A percentile compares a stretch with the other conserved stretches of the same genome.
Evolutionary conservation across 2,797 vertebrate genomes (phyloP).

Genomic region (Cynodonichthys magdalenae): DNA sequence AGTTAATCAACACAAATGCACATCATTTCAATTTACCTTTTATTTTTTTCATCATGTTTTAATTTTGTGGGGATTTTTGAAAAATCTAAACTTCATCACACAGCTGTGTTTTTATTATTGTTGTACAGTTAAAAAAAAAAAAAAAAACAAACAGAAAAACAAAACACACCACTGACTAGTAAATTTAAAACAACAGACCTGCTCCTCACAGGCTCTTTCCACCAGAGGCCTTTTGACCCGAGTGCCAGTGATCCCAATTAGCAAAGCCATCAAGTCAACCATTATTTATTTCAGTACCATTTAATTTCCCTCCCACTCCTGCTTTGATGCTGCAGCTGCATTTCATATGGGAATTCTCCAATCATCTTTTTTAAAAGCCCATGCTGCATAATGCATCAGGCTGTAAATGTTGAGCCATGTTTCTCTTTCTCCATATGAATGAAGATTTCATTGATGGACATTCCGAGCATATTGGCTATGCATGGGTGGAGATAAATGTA

Average conservation of each 20-base stretch:
- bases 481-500: conserved; percentile 22
- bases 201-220: conserved; percentile 23
- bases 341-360: conserved; percentile 72
- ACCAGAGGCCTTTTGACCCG: conserved; percentile 60
- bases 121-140: background rate
- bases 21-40: too few species aligned
- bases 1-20: too few species aligned
- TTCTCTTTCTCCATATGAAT: conserved; percentile 41
- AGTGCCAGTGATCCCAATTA: conserved; percentile 73
- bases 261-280: conserved; percentile 70
- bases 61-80: too few species aligned
- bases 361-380: conserved; percentile 70
- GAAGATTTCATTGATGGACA: conserved; percentile 50
- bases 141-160: too few species aligned
- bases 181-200: conserved; percentile 9
- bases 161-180: too few species aligned
- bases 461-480: background rate
- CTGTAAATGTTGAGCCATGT: conserved; percentile 65
- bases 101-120: background rate
- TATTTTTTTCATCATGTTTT: too few species aligned
- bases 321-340: conserved; percentile 72
- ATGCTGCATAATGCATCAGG: conserved; percentile 71
- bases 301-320: conserved; percentile 73
- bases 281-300: conserved; percentile 75
- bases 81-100: too few species aligned